These are phyloP conservation scores for Platyura marginata DNA, from an alignment of 1,140 invertebrate genomes.

Conservation along the genomic window DNA sequence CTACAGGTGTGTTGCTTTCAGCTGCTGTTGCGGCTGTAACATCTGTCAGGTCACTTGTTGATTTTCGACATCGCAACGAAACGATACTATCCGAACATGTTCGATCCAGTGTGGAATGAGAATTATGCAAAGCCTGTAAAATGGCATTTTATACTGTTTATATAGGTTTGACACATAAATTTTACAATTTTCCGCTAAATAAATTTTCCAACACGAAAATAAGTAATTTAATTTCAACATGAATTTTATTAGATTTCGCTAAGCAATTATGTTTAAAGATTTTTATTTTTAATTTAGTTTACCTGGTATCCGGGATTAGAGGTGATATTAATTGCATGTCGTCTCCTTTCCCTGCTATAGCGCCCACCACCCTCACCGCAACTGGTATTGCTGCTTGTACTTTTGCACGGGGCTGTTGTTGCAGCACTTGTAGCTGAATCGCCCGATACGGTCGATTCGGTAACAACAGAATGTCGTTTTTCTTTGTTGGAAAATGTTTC, in stretches of 20 bases:
- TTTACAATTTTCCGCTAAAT: neutral
- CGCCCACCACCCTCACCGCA: neutral
- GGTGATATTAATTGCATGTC: constrained; percentile 23
- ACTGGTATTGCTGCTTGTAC: neutral
- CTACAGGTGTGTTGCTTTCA: constrained; percentile 1
- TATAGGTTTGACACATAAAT: neutral
- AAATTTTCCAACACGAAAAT: neutral
- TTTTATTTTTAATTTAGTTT: neutral
- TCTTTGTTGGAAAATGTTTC: neutral
- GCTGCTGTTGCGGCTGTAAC: neutral
- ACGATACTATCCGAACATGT: constrained; percentile 23
- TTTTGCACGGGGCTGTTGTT: neutral
- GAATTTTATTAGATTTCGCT: neutral
- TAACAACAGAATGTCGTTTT: neutral
- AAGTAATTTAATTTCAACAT: too few relatives aligned
- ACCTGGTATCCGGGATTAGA: constrained; percentile 23
- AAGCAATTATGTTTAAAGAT: neutral
- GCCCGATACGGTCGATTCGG: neutral
- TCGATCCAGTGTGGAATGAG: constrained; percentile 22
- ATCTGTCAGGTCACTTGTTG: constrained; percentile 48
- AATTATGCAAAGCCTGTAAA: constrained; percentile 18
- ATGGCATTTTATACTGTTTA: neutral
- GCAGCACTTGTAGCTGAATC: neutral
- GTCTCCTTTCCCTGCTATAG: constrained; percentile 8
- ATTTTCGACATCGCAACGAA: constrained; percentile 35